Base-by-base conservation (phyloP, 2,797 vertebrate species). In the Xyrichtys novacula region DNA sequence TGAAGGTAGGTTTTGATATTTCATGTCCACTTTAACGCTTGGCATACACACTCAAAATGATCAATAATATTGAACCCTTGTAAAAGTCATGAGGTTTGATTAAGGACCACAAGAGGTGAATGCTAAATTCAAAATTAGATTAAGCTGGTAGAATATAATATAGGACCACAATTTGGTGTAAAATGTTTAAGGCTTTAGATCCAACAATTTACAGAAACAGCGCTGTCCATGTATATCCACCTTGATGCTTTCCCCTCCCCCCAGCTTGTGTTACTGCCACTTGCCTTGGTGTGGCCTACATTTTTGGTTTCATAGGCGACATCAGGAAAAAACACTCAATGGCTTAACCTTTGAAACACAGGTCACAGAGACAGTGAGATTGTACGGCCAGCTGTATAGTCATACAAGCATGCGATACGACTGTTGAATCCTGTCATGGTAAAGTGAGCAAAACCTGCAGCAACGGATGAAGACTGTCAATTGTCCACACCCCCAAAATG, bases 261-360 rank as follows among this genome's bases (percentile, higher is more conserved):
- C 65, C 76, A 70, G 60, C 42, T 69, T 9, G 2, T 38, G 70
- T 54, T 50, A 74, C 58, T 56, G 71, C 78, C 75, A 69, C 42
- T 59, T 72, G 47, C 54, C 63, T 65, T 73, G 31, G 22, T 20
- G 42, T 80, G 81, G 47, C 69, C 77, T 73, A 78, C 54, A 81
- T 80, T 81, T 81, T 66, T 42, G 19, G 56, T 48, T 82, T 71
- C 47, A 53, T 48, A 25, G 14, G 47, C 16, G n/a, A 52, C 12
- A 31, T 26, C 36, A 68, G 7, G 22, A 22, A 15, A 49, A 22
- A 32, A 42, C 25, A 32, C 19, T 53, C 10, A 23, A 9, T 38
- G 34, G 19, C 44, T 50, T 47, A 63, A 11, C 32, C 42, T 46
- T 55, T 16, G 59, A 74, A 43, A 22, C 38, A 71, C 32, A 50